Base-by-base conservation (phyloP, 2,888 invertebrate genomes). In the Xestoiulus laeticollis region DNA sequence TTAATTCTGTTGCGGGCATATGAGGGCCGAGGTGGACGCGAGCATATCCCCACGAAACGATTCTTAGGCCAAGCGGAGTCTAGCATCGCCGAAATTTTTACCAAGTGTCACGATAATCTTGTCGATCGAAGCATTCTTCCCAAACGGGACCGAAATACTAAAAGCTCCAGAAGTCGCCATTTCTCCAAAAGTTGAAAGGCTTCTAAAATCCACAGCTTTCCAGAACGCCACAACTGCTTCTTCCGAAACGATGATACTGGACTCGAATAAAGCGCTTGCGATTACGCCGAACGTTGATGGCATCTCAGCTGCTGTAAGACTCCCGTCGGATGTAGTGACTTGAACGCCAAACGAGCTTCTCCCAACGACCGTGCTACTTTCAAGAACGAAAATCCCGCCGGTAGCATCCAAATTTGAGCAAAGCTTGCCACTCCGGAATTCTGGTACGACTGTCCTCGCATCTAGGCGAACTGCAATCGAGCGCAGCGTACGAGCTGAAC, bases 401-500 rank as follows among this genome's bases (percentile, higher is more conserved):
- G 68, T 32, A 78, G 30, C 12, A 78, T 78, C 78, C 78, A 30
- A 78, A 78, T 78, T 78, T 78, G 78, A 78, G 78, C 78, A 78
- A 78, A 78, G 26, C 30, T 78, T 78, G 78, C 78, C 78, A 32
- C 78, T 78, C 78, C 78, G 78, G 78, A 78, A 78, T 78, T 78
- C 78, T 30, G 78, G 78, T 78, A 78, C 78, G 78, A 78, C 78
- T 78, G 78, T 78, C 78, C 78, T 78, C 78, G 26, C 78, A 30
- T 78, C 78, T 78, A 30, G 4, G 26, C 78, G 78, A 78, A 32
- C 30, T 78, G 68, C 68, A 32, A 32, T 30, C 78, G 78, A 78
- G 78, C 78, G 78, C 78, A 78, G 78, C 78, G 78, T 78, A 78
- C 78, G 30, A 78, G 78, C 78, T 78, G 78, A 78, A 78, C 14